phyloP scores from a whole-genome alignment of 92 coral and sea anemone species.

The Zoanthus sansibaricus region DNA sequence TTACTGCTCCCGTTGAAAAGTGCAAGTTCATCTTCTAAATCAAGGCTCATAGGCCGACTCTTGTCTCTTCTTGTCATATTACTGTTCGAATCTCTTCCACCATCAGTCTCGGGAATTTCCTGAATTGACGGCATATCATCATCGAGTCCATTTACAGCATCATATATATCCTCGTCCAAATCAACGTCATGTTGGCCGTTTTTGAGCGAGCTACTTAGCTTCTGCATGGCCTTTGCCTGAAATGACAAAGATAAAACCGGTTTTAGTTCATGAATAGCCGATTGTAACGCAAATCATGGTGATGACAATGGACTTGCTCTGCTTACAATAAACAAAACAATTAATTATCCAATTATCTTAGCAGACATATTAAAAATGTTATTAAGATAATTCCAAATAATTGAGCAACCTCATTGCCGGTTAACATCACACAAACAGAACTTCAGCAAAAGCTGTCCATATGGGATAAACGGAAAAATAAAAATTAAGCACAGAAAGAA shows the following conservation, averaged over 20 bases:
- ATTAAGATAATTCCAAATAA: neutral
- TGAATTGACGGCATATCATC: conserved; percentile 25
- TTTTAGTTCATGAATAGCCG: neutral
- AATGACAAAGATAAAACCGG: neutral
- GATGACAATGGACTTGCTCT: neutral
- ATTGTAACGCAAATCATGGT: neutral
- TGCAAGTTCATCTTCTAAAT: conserved; percentile 6
- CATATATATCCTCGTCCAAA: neutral
- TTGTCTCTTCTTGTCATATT: conserved; percentile 27
- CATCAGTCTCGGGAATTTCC: conserved; percentile 33
- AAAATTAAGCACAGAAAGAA: neutral
- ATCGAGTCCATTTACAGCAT: conserved; percentile 15
- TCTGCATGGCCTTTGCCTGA: conserved; percentile 42
- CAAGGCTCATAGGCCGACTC: conserved; percentile 19
- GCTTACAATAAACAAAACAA: neutral
- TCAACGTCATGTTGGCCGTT: conserved; percentile 5
- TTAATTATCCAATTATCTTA: neutral
- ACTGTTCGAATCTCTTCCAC: conserved; percentile 24
- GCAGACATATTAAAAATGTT: neutral
- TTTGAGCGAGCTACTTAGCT: conserved; percentile 22
- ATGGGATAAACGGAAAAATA: neutral
- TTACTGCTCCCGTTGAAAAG: neutral
- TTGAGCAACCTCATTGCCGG: neutral
- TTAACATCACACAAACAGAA: neutral
- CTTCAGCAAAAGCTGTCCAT: neutral